phyloP scores from a whole-genome alignment of 2,888 invertebrate genomes.

The Mythimna vitellina region DNA sequence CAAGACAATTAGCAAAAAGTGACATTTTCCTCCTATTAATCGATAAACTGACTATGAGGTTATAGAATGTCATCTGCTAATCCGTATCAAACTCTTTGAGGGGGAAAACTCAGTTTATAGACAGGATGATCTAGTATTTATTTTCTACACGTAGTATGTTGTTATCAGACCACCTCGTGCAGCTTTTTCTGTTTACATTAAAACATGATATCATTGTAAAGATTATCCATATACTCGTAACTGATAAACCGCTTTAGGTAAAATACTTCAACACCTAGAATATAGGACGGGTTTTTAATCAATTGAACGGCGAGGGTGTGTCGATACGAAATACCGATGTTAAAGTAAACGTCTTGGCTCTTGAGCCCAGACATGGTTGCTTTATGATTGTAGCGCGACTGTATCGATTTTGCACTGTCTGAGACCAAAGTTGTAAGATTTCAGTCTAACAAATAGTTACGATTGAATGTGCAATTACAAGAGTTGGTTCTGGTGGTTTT shows the following conservation, averaged over 20 bases:
- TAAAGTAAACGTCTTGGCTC: constrained; percentile 1
- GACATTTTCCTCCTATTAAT: constrained; percentile 17
- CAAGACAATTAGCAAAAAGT: background rate
- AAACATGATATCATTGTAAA: background rate
- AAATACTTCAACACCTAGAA: no score
- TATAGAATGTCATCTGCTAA: background rate
- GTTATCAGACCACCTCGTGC: background rate
- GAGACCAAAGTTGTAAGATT: background rate
- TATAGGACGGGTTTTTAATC: background rate
- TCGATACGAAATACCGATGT: constrained; percentile 2
- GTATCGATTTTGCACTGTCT: background rate
- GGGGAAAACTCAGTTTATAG: background rate
- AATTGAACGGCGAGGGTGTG: background rate
- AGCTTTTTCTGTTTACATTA: constrained; percentile 14
- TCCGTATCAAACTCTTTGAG: background rate
- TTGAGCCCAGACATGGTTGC: background rate
- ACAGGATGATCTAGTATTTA: background rate
- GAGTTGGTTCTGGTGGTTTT: no score
- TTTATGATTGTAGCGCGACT: constrained; percentile 5
- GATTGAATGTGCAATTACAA: no score
- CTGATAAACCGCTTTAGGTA: constrained; percentile 33
- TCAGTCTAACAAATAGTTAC: no score
- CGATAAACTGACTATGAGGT: constrained; percentile 8
- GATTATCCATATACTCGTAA: constrained; percentile 26
- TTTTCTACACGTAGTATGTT: background rate